A percentile compares a stretch with the other conserved stretches of the same genome.
phyloP scores from a whole-genome alignment of 2,113 vertebrate genomes.

The Cheilinus undulatus region DNA sequence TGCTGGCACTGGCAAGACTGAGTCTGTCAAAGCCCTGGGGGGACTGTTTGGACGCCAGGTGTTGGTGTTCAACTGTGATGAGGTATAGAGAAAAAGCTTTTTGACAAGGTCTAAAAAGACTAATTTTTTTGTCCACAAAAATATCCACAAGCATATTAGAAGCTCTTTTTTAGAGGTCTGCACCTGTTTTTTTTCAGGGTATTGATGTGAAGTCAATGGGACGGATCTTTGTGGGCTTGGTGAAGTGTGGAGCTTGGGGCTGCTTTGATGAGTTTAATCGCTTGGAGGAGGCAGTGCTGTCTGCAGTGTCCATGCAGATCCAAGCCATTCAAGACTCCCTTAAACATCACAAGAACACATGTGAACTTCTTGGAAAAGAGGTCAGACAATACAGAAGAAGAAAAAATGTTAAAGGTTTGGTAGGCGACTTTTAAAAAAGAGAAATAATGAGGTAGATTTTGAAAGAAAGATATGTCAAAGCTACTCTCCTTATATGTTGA shows the following conservation, averaged over 20 bases:
- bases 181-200: slow-evolving; percentile 82
- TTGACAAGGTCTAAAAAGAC: not conserved
- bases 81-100: slow-evolving; percentile 85
- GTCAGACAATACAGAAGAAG: slow-evolving; percentile 71
- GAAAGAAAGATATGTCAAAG: not conserved
- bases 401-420: not conserved
- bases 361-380: slow-evolving; percentile 94
- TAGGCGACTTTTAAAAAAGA: not conserved
- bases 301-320: slow-evolving; percentile 98
- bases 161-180: slow-evolving; percentile 2
- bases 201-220: slow-evolving; percentile 99
- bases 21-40: slow-evolving; percentile 97
- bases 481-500: no score
- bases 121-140: no score
- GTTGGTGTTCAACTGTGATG: slow-evolving; percentile 98
- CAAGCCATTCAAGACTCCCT: slow-evolving; percentile 97
- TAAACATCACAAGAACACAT: slow-evolving; percentile 89
- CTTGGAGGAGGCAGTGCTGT: slow-evolving; percentile 94
- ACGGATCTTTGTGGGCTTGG: slow-evolving; percentile 96
- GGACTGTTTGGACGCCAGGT: slow-evolving; percentile 96
- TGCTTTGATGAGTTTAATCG: slow-evolving; percentile 99
- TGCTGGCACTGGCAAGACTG: slow-evolving; percentile 97
- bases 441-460: not conserved
- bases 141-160: no score
- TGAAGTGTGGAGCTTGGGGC: slow-evolving; percentile 98